These are phyloP conservation scores for Prionailurus viverrinus DNA, from an alignment of 2,113 vertebrate genomes.

Conservation along the genomic window DNA sequence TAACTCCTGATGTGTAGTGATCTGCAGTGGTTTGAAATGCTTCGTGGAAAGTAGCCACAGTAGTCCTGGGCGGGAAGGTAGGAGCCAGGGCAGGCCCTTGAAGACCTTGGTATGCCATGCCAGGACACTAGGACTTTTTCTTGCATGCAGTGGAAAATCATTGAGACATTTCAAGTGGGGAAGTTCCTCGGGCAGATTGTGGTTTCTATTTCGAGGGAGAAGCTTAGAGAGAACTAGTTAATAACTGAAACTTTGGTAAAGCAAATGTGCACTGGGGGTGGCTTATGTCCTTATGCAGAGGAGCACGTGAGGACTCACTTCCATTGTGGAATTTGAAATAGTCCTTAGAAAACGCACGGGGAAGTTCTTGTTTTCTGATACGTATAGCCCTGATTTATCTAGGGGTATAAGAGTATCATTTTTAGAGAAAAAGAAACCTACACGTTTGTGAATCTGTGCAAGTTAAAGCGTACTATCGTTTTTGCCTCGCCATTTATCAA, in stretches of 20 bases:
- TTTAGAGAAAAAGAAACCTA: slow-evolving; percentile 14
- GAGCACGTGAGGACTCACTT: not conserved
- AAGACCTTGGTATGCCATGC: not conserved
- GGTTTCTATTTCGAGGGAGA: not conserved
- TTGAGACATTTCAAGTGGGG: not conserved
- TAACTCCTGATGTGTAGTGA: not conserved
- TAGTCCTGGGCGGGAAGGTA: not conserved
- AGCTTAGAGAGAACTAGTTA: not conserved
- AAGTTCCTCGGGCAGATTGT: not conserved
- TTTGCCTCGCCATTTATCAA: slow-evolving; percentile 28
- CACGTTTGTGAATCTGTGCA: not conserved
- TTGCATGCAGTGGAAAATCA: not conserved
- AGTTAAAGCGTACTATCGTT: not conserved
- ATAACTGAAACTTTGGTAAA: not conserved
- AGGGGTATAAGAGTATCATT: not conserved
- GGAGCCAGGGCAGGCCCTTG: not conserved
- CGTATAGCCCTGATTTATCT: not conserved
- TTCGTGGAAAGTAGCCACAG: not conserved
- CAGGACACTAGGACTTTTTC: not conserved
- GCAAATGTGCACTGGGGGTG: not conserved
- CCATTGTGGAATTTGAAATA: not conserved
- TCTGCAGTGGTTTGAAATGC: not conserved
- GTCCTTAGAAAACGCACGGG: not conserved
- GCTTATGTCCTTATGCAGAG: not conserved
- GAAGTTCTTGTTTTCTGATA: not conserved